Base-by-base conservation (phyloP, 2,797 vertebrate genomes). In the Aeoliscus strigatus region DNA sequence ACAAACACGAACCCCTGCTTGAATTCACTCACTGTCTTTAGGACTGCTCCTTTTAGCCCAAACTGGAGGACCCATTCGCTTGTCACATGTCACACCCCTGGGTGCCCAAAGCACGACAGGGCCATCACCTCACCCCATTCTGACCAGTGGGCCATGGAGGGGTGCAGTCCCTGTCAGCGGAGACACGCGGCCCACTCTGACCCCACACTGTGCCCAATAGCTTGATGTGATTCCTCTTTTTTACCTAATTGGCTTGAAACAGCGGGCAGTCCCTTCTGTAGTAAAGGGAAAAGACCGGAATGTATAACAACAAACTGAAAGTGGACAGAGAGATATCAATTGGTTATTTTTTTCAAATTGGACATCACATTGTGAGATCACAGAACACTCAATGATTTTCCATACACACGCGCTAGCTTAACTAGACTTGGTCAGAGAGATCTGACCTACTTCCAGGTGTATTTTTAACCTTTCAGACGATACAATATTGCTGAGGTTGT, bases 121-220 rank as follows among this genome's bases (percentile, higher is more conserved):
- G 66, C 70, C 63, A 35, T 69, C 60, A 37, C 52, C 46, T 53
- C 28, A 33, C 44, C 35, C 37, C 40, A 44, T 21, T 21, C 66
- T 33, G 50, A 57, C 61, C 62, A 24, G 24, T 35, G 75, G 60
- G 65, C 68, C 27, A 33, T 49, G 63, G 69, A 67, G 66, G 39
- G 51, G 50, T 67, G 60, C 52, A 14, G 33, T 36, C 54, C 60
- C 59, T 81, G 79, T 79, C 77, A 70, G 52, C 40, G 47, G 55
- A 70, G 61, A 73, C 37, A 13, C 27, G 75, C 51, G 28, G 14
- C 43, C 60, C 67, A 46, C 55, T 43, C 55, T 75, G 76, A 85
- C 79, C 77, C 76, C 81, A 75, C 46, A 39, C 80, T 82, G 83
- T 76, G 83, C 80, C 73, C 80, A 70, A 23, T 46, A 60, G 64